Evolutionary conservation across 1,140 invertebrate genomes (phyloP), one percentile per base, ranked within the genome.

Genomic region (Calycopis cecrops): DNA sequence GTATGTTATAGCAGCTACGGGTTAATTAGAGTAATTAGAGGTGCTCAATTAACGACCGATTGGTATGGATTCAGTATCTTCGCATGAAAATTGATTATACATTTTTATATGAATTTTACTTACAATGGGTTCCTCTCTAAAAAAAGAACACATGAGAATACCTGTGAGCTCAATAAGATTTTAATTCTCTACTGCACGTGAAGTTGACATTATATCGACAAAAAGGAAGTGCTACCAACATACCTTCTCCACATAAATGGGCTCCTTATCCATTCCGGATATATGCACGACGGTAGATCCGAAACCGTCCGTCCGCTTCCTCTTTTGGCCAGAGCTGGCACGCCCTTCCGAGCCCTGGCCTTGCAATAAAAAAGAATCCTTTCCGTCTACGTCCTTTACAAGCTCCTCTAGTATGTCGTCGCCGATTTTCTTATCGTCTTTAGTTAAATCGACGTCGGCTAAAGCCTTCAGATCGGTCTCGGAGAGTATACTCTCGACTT

Each of bases 281-380:
- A 82, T 65, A 18, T 52, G 68, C n/a, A 81, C 76, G 48, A 58
- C 58, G 57, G 51, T 72, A 48, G 67, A 75, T 53, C 79, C 76
- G 60, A 76, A 71, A 48, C 55, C 49, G 14, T 69, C 69, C 61
- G 59, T 54, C 51, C 69, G 55, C 44, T 48, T 65, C 54, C 59
- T 60, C 49, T 35, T 63, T 51, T 59, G 69, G 73, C 76, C 73
- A 80, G 79, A 73, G 77, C 60, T 69, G 69, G 67, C 67, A 56
- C 76, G 79, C 81, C 71, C 72, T 17, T 62, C 70, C 68, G 65
- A 52, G 57, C 80, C 68, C 79, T 78, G 79, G 77, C 79, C 77
- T 58, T 69, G 73, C 53, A 52, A 82, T 85, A 85, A 85, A 84
- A 84, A 84, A 83, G 73, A 63, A 62, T 71, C 74, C 63, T 76